A percentile compares a stretch with the other conserved stretches of the same genome.
Conservation (phyloP, 2,113 vertebrate species). For the Ptilonorhynchus violaceus region DNA sequence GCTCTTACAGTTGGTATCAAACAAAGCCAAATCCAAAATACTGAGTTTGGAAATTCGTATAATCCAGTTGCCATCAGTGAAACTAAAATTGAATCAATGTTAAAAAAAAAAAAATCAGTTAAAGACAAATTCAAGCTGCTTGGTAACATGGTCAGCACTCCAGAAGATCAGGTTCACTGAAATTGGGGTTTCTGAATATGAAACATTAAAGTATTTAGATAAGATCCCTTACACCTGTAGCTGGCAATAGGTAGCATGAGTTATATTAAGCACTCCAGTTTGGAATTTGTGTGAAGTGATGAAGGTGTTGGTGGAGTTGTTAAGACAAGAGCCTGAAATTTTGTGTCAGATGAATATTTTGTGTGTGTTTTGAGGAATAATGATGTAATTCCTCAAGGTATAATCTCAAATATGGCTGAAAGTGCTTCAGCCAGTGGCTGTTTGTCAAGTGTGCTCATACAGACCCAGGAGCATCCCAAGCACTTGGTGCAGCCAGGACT, state of each 20-base stretch:
- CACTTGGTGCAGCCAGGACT: neutral
- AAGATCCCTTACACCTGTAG: neutral
- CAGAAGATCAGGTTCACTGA: neutral
- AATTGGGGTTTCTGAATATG: neutral
- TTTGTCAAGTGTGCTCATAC: neutral
- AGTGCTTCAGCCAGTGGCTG: neutral
- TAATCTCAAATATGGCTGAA: neutral
- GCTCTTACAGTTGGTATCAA: neutral
- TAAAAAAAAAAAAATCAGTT: neutral
- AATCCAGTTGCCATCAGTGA: neutral
- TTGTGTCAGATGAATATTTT: neutral
- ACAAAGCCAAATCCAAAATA: neutral
- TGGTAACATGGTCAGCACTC: neutral
- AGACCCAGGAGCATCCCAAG: neutral
- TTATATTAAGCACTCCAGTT: neutral
- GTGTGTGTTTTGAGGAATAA: neutral
- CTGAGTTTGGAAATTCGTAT: neutral
- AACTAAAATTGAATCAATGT: neutral
- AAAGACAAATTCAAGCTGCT: neutral
- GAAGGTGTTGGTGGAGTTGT: neutral
- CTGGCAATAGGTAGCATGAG: neutral
- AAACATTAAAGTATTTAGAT: neutral
- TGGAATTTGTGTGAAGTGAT: neutral
- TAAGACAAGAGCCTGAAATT: neutral
- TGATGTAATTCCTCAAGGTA: fast-evolving